Conservation (phyloP, 2,797 vertebrate species). For the Hybognathus amarus region DNA sequence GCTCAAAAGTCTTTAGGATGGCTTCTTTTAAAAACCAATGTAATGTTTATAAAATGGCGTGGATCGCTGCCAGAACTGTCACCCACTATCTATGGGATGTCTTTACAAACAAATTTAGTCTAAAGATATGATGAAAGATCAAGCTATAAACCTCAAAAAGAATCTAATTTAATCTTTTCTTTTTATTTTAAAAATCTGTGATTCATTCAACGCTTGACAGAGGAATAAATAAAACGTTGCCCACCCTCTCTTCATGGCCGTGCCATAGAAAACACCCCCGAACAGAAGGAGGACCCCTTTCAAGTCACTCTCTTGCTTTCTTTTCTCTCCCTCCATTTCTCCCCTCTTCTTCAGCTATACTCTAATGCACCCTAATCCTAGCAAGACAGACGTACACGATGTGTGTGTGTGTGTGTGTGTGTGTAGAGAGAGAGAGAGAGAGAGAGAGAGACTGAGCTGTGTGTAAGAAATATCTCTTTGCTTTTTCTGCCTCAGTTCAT, state of each 20-base stretch:
- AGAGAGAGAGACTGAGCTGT: conserved; percentile 74
- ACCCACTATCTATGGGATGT: conserved; percentile 39
- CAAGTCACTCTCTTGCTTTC: conserved; percentile 46
- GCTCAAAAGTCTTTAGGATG: conserved; percentile 46
- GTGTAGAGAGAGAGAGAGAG: too few relatives aligned
- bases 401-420: conserved; percentile 34
- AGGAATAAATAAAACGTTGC: conserved; percentile 62
- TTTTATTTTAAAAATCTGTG: conserved; percentile 52
- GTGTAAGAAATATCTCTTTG: conserved; percentile 93
- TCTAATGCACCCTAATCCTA: conserved; percentile 97
- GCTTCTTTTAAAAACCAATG: conserved; percentile 45
- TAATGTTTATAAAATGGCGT: conserved; percentile 45
- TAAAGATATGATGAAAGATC: conserved; percentile 58
- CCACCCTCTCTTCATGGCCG: conserved; percentile 62
- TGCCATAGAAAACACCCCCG: conserved; percentile 68
- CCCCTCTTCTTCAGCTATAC: conserved; percentile 82
- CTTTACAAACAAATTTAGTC: conserved; percentile 59
- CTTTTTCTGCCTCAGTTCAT: conserved; percentile 99
- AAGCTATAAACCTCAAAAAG: conserved; percentile 56
- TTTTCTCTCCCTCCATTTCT: conserved; percentile 70
- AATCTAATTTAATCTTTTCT: conserved; percentile 61
- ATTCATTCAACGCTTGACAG: conserved; percentile 59
- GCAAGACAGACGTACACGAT: conserved; percentile 90
- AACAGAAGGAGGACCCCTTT: conserved; percentile 53
- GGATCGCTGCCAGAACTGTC: conserved; percentile 51